phyloP scores from a whole-genome alignment of 2,888 invertebrate genomes.

The Helobdella robusta region DNA sequence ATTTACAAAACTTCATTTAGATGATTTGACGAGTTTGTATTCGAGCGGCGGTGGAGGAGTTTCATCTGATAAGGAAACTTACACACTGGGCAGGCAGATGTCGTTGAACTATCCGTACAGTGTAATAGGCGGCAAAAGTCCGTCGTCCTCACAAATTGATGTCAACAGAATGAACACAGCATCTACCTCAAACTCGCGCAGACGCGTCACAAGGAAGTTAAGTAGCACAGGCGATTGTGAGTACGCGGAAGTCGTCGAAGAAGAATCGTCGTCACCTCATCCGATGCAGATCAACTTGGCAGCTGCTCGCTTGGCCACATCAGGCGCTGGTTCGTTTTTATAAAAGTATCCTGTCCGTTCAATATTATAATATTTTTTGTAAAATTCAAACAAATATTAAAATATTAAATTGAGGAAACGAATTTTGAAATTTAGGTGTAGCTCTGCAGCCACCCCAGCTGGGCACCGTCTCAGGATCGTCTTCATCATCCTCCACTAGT shows the following conservation, averaged over 20 bases:
- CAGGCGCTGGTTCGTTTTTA: background rate
- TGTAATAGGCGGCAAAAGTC: constrained; percentile 20
- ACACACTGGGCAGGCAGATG: constrained; percentile 22
- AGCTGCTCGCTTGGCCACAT: background rate
- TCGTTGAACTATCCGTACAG: constrained; percentile 19
- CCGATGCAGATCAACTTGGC: constrained; percentile 14
- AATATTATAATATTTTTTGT: too few species aligned
- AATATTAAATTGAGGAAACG: too few species aligned
- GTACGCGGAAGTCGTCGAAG: background rate
- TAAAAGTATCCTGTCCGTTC: background rate
- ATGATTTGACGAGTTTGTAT: constrained; percentile 22
- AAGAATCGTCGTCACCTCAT: constrained; percentile 3
- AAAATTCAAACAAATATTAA: too few species aligned
- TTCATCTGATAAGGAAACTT: constrained; percentile 23
- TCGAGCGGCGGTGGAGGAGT: constrained; percentile 21
- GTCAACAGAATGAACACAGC: constrained; percentile 15
- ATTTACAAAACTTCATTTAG: too few species aligned
- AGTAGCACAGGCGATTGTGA: constrained; percentile 16
- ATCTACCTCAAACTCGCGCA: constrained; percentile 9
- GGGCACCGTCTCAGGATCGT: constrained; percentile 22
- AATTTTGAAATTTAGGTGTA: background rate
- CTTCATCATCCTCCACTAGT: constrained; percentile 15
- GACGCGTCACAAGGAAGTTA: constrained; percentile 22
- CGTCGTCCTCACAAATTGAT: constrained; percentile 17
- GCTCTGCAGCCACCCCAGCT: background rate